These are phyloP conservation scores for Stictonetta naevosa DNA, from an alignment of 2,113 vertebrate genomes.

Conservation along the genomic window DNA sequence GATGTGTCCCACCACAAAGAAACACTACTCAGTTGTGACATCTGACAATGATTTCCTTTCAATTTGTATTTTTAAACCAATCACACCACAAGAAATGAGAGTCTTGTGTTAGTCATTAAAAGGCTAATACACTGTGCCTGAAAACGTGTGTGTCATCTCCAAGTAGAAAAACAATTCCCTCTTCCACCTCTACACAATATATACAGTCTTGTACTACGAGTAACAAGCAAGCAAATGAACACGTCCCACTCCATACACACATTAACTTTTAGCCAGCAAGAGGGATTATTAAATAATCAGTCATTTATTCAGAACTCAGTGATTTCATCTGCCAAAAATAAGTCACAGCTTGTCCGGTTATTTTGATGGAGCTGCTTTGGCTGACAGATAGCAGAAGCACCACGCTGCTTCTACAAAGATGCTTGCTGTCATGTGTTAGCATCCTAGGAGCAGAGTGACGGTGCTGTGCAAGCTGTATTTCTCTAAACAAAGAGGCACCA, in stretches of 20 bases:
- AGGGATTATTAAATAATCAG: not conserved
- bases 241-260: not conserved
- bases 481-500: not conserved
- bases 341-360: not conserved
- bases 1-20: not conserved
- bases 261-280: not conserved
- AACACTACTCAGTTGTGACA: not conserved
- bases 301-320: not conserved
- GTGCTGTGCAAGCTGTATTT: accelerated
- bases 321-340: not conserved
- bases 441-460: accelerated
- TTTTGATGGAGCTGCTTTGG: not conserved
- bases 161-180: not conserved
- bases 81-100: not conserved
- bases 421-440: not conserved
- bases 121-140: not conserved
- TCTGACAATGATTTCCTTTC: not conserved
- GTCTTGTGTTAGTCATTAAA: not conserved
- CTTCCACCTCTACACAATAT: accelerated
- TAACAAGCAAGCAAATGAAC: not conserved
- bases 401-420: not conserved
- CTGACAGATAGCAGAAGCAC: not conserved
- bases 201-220: not conserved
- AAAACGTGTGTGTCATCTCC: not conserved
- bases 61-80: not conserved